Evolutionary conservation across 2,888 invertebrate species (phyloP), one percentile per base, ranked within the genome.

Genomic region (Cosmopolites sordidus): DNA sequence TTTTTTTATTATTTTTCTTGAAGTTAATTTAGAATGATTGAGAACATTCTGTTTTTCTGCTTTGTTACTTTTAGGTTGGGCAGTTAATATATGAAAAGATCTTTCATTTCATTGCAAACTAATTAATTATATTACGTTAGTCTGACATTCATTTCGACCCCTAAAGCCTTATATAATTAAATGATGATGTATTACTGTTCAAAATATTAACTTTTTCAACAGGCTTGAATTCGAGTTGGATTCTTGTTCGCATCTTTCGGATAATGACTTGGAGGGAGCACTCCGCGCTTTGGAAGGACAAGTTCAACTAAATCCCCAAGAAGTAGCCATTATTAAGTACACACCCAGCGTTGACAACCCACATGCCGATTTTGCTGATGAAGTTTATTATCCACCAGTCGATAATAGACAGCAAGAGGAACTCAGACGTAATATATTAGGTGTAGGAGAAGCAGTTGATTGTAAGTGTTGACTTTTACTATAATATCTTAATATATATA

Each of bases 281-380:
- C 65, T 79, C 49, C 76, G 75, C 59, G 77, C 77, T 40, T 68
- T 79, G 43, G 78, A 78, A 61, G 76, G 74, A 27, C 74, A 78
- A 55, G 76, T 75, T 37, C 69, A 72, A 51, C 72, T 80, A 47
- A 84, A 86, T 63, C 80, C 85, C 12, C 82, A 83, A 60, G 83
- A 87, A 66, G 77, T 88, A 66, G 91, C 92, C 22, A 85, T 86
- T 63, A 86, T 92, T 18, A 86, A 86, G 60, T 92, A 88, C 65
- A 84, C 83, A 5, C 92, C 92, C 11, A 83, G 81, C 55, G 73
- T 78, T 50, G 77, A 75, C 4, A 81, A 86, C 66, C 78, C 79
- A 1, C 76, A 78, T 55, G 80, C 83, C 1, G 82, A 85, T 60
- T 90, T 83, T 68, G 87, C 89, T n/a, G 89, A 89, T 66, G 89